A percentile compares a stretch with the other conserved stretches of the same genome.
Evolutionary conservation across 1,140 invertebrate genomes (phyloP).

Genomic region (Drosophila novamexicana): DNA sequence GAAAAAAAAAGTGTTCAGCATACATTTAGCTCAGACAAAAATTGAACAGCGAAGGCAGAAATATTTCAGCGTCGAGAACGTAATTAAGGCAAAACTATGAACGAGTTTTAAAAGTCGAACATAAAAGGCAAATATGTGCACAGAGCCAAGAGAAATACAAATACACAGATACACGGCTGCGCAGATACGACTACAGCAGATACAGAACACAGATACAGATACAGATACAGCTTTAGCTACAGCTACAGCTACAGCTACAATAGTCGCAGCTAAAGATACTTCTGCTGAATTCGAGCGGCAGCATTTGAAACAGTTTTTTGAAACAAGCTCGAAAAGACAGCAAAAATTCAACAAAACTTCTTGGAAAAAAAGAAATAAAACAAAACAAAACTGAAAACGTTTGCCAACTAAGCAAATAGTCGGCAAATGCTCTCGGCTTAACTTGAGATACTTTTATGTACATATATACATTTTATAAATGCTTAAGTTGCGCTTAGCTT

Average conservation of each 20-base stretch:
- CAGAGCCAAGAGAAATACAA: constrained; percentile 32
- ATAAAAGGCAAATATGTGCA: constrained; percentile 63
- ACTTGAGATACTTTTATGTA: background rate
- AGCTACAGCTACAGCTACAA: constrained; percentile 17
- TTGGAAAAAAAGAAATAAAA: constrained; percentile 48
- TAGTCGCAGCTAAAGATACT: constrained; percentile 43
- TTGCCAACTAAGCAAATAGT: constrained; percentile 58
- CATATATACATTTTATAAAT: constrained; percentile 10
- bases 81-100: constrained; percentile 68
- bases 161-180: constrained; percentile 28
- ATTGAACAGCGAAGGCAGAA: constrained; percentile 19
- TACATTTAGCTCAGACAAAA: constrained; percentile 22
- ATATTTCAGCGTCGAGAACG: constrained; percentile 46
- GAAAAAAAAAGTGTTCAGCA: constrained; percentile 13
- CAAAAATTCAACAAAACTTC: constrained; percentile 56
- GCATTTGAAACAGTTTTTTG: constrained; percentile 29
- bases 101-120: constrained; percentile 58
- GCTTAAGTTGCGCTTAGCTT: background rate
- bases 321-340: constrained; percentile 19
- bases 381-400: constrained; percentile 12
- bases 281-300: constrained; percentile 42
- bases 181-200: constrained; percentile 2
- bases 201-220: constrained; percentile 26
- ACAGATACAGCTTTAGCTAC: constrained; percentile 22
- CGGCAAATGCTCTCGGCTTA: constrained; percentile 38